Conservation (phyloP, 53 echinoderm and acorn worm genomes). For the Holothuria scabra region DNA sequence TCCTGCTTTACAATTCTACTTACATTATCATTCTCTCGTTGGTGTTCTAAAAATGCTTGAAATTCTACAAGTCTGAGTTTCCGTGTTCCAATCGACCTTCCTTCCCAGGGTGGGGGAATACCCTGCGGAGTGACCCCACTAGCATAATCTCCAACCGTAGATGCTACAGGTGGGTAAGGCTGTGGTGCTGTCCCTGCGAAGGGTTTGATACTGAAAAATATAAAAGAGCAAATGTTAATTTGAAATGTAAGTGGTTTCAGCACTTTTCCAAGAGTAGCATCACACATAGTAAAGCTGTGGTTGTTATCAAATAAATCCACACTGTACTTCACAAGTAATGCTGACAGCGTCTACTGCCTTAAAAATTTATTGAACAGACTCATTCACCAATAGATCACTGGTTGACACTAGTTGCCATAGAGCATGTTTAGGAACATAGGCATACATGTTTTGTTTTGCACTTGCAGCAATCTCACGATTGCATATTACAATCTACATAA, state of each 20-base stretch:
- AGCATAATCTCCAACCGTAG: conserved; percentile 66
- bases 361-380: too few species aligned
- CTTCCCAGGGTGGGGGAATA: conserved; percentile 89
- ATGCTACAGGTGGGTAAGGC: conserved; percentile 74
- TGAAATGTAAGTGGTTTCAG: not conserved
- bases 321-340: too few species aligned
- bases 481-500: too few species aligned
- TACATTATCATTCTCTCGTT: conserved; percentile 91
- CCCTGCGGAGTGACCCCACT: conserved; percentile 65
- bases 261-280: not conserved
- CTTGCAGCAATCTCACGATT: too few species aligned
- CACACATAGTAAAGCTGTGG: not conserved
- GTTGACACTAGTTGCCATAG: too few species aligned
- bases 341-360: too few species aligned
- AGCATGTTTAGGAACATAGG: too few species aligned
- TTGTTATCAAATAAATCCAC: too few species aligned
- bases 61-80: conserved; percentile 94
- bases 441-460: too few species aligned
- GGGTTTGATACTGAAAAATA: conserved; percentile 79
- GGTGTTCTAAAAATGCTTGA: conserved; percentile 95
- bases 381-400: too few species aligned
- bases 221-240: not conserved
- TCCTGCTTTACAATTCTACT: conserved; percentile 42
- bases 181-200: conserved; percentile 80
- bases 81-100: conserved; percentile 93